Evolutionary conservation across 2,888 invertebrate species (phyloP), one percentile per base, ranked within the genome.

Genomic region (Sphaeridia pumilis): DNA sequence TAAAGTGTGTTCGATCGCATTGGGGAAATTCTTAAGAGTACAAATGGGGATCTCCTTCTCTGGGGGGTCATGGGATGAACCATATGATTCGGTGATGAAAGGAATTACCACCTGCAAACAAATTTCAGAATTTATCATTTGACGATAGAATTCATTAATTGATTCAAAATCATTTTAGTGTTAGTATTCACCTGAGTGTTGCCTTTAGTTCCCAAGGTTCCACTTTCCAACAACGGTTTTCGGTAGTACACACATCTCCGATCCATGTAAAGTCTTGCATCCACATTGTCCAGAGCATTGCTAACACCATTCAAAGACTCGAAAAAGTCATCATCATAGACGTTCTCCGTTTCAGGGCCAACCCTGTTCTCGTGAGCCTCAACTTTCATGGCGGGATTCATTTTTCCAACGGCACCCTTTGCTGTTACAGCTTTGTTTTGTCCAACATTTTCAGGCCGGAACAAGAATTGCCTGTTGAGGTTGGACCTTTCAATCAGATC

Each of bases 1-100:
- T 69, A 87, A 73, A 12, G 93, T 93, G 72, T 86, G 88, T 71
- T 97, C 95, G 68, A 98, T 99, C 34, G 94, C 93, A 72, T 98
- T 95, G 7, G 98, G 98, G 77, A 99, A 99, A 75, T 98, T 97
- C 73, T 95, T 95, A 60, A 97, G 74, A 0, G 97, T 97, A 71
- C 97, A 97, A 67, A 95, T 93, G 0, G 97, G 95, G 70, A 95
- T 95, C 86, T 90, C 90, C 74, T 94, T 97, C 74, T 98, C 97
- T 1, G 97, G 97, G 0, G 98, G 97, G 74, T 98, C 97, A 71
- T 95, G 94, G 0, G 95, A 94, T 0, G 76, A 74, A 69, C 93
- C 89, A 75, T 98, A 98, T 0, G 94, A 93, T 72, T 98, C 97
- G 1, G 97, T 97, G 50, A 94, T 72, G 72, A 86, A 85, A 4